Evolutionary conservation across 2,113 vertebrate genomes (phyloP), one percentile per base, ranked within the genome.

Genomic region (Shinisaurus crocodilurus): DNA sequence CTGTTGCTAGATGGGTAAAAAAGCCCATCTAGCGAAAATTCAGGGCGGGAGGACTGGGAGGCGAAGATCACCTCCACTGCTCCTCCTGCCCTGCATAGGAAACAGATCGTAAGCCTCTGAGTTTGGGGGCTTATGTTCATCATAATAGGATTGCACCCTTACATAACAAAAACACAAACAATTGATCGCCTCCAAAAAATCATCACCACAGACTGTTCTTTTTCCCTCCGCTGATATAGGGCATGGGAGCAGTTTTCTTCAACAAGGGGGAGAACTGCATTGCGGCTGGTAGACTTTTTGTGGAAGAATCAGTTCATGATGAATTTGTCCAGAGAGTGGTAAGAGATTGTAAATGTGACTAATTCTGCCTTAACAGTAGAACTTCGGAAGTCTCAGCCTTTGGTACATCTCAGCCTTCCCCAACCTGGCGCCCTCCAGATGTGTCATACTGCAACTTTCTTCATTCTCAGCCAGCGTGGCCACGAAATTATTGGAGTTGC

Each of bases 181-280:
- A 72, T n/a, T 13, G 32, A 77, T 29, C 7, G 25, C 7, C 27
- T 32, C 40, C 20, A 32, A 50, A 34, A 13, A 5, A 60, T 60
- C 7, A 60, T 12, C 13, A 16, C 57, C 57, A 54, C 13, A 15
- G 25, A 18, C 13, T 70, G 0, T 60, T 63, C 20, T 94, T 86
- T 85, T 91, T 85, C 50, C 91, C 84, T n/a, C n/a, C n/a, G n/a
- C 13, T 48, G 2, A 80, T 1, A 69, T 88, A 98, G 98, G 98
- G 98, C 60, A 98, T 98, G 98, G 97, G 98, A 83, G 97, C 98
- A 0, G 98, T 98, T 0, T 98, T 97, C 94, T 98, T 98, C 95
- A 98, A 98, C 94, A 98, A 98, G 95, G 98, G 98, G 89, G 98
- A 98, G 95, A 98, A 98, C 93, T 98, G 98, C 91, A 98, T 98